Conservation (phyloP, 30 jellyfish, hydroid and myxozoan genomes). For the Aurelia sp. region DNA sequence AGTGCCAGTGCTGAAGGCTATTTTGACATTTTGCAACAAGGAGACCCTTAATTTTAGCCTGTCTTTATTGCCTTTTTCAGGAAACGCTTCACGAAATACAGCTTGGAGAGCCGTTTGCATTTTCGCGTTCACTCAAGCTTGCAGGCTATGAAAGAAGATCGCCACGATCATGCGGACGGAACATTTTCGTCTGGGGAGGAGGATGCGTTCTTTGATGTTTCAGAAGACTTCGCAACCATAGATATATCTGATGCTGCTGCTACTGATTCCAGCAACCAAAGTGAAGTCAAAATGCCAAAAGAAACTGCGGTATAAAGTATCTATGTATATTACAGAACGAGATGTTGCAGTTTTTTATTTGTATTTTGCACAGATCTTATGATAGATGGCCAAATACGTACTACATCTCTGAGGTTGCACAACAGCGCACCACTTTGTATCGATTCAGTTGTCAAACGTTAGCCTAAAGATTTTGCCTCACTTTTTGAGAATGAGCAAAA, state of each 20-base stretch:
- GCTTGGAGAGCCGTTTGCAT: constrained; percentile 90
- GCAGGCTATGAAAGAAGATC: constrained; percentile 65
- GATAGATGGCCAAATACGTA: no score
- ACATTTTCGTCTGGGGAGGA: constrained; percentile 50
- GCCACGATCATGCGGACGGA: neutral
- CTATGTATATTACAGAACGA: no score
- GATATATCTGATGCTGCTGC: constrained; percentile 2
- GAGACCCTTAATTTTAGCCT: neutral
- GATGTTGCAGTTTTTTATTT: no score
- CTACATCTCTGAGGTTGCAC: no score
- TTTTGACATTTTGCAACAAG: no score
- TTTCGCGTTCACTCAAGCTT: constrained; percentile 88
- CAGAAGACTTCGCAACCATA: constrained; percentile 18
- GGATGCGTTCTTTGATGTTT: constrained; percentile 63
- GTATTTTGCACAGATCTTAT: no score
- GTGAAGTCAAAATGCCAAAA: neutral
- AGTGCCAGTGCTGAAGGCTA: no score
- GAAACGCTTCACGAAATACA: constrained; percentile 74
- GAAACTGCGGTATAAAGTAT: constrained; percentile 32
- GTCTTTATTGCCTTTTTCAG: constrained; percentile 28
- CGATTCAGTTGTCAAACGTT: no score
- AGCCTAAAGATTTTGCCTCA: no score
- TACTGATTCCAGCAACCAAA: neutral
- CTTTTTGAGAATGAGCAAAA: no score
- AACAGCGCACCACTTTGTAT: no score